A percentile compares a stretch with the other conserved stretches of the same genome.
Evolutionary conservation across 2,113 vertebrate species (phyloP).

Genomic region (Lycaon pictus): DNA sequence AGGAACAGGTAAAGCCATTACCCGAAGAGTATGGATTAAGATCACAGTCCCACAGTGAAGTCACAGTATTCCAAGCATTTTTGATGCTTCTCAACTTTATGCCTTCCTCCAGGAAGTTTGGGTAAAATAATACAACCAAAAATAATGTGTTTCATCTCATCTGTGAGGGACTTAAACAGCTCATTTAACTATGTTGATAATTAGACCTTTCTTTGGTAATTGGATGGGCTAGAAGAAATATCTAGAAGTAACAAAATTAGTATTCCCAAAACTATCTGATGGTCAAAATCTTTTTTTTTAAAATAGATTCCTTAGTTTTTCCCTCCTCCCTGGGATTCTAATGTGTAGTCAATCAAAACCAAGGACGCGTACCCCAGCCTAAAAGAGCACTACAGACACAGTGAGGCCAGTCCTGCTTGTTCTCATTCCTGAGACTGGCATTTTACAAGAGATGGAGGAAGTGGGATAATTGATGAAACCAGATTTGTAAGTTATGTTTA

Average conservation of each 20-base stretch:
- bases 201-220: slow-evolving; percentile 1
- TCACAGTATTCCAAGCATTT: background rate
- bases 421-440: slow-evolving; percentile 47
- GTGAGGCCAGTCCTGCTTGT: background rate
- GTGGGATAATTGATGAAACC: slow-evolving; percentile 54
- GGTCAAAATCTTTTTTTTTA: background rate
- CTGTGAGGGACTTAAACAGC: background rate
- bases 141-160: background rate
- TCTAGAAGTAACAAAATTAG: background rate
- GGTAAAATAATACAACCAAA: background rate
- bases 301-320: background rate
- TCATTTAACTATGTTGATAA: background rate
- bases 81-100: background rate
- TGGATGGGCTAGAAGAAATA: slow-evolving; percentile 4
- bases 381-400: background rate
- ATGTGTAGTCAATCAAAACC: background rate
- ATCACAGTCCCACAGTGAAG: background rate
- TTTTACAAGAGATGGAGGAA: background rate
- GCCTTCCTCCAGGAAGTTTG: background rate
- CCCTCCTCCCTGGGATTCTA: background rate
- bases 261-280: background rate
- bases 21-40: background rate
- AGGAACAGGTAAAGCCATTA: background rate
- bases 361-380: background rate
- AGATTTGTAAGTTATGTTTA: slow-evolving; percentile 64